Base-by-base conservation (phyloP, 2,888 invertebrate species). In the Xylocampa areola region DNA sequence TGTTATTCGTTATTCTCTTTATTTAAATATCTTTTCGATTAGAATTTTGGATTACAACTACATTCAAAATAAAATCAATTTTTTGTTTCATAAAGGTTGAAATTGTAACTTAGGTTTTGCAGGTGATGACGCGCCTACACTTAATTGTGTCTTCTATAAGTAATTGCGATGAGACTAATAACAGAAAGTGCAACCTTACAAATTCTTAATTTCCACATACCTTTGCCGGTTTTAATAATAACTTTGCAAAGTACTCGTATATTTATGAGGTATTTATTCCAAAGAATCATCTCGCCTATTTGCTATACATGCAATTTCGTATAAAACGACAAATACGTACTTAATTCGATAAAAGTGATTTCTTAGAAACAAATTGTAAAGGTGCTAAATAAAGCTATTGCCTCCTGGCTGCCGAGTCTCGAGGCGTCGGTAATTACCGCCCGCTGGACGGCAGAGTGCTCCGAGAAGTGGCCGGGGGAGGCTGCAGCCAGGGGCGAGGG, bases 371-470 rank as follows among this genome's bases (percentile, higher is more conserved):
- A 69, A 74, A 77, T 68, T 68, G 76, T 51, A 50, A 62, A 78
- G 76, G 77, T 74, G 68, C 59, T 61, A 60, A 68, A 68, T 81
- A 86, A 83, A 77, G 59, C 47, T 67, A 81, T 85, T 82, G 81
- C 73, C 80, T 76, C 79, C 76, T 75, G 14, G 41, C 55, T 48
- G 69, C 51, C 44, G 41, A 45, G 21, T 75, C 80, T 80, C 76
- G 81, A 84, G 86, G 84, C 82, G 84, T 71, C 69, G 73, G 76
- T 84, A 81, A 86, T 85, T 84, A 85, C 66, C 64, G 61, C 55
- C 68, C 60, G 60, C 73, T 68, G 73, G 73, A 75, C 76, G 57
- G 45, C 48, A 45, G 49, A 65, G 60, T 49, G 59, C 49, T 50
- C 32, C 16, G 48, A 51, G 48, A 32, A 59, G 59, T 57, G 25